Conservation (phyloP, 2,113 vertebrate genomes). For the Forbesichthys agassizii region DNA sequence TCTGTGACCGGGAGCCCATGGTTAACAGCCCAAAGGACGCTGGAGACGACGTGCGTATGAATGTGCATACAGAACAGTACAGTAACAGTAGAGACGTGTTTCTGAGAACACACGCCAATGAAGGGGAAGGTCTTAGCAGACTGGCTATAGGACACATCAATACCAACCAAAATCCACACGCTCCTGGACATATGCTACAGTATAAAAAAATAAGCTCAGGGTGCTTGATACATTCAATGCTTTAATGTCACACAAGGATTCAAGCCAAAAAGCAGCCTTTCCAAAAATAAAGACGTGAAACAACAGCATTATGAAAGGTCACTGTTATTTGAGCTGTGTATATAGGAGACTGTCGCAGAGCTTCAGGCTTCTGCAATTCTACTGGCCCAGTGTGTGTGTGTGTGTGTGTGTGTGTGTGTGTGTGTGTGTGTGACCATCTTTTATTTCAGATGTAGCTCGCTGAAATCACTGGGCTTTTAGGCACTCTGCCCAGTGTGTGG, state of each 20-base stretch:
- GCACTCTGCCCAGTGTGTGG: slow-evolving; percentile 34
- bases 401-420: too few species aligned
- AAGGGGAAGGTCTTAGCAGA: slow-evolving; percentile 23
- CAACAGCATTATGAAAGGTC: slow-evolving; percentile 15
- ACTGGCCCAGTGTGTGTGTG: too few species aligned
- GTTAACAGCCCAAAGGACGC: slow-evolving; percentile 43
- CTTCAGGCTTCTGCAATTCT: too few species aligned
- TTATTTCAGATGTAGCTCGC: slow-evolving; percentile 38
- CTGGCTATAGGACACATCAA: slow-evolving; percentile 44
- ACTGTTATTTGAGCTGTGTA: slow-evolving; percentile 31
- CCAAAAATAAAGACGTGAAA: neutral
- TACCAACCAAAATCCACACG: too few species aligned
- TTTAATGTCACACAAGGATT: slow-evolving; percentile 14
- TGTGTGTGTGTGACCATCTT: slow-evolving; percentile 23
- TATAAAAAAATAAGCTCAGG: too few species aligned
- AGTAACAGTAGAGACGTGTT: neutral
- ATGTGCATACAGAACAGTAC: neutral
- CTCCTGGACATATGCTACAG: too few species aligned
- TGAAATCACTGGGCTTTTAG: slow-evolving; percentile 49
- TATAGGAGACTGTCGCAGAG: slow-evolving; percentile 4
- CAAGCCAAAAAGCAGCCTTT: neutral
- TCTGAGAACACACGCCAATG: slow-evolving; percentile 2
- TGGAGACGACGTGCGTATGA: slow-evolving; percentile 9
- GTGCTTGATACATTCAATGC: neutral
- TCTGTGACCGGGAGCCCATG: slow-evolving; percentile 30